Evolutionary conservation across 2,797 vertebrate species (phyloP), one percentile per base, ranked within the genome.

Genomic region (Salmo trutta): DNA sequence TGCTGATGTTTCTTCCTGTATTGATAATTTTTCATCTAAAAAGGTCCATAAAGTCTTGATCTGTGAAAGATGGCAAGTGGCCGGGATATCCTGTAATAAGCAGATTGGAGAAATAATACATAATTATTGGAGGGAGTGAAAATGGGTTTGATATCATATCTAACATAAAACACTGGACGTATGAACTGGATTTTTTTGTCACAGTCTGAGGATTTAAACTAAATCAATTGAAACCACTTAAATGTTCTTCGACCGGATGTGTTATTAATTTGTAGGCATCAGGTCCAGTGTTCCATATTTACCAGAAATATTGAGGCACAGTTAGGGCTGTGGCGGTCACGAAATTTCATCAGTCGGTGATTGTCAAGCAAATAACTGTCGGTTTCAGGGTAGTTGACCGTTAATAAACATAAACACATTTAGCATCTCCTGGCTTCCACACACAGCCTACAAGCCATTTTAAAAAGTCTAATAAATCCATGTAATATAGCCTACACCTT

Each of bases 1-100:
- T 88, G 90, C 93, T 92, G 91, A 93, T 90, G 89, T 88, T 88
- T 92, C 88, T 86, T 90, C 88, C 91, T 85, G 89, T 92, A 91
- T 91, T 90, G 91, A 91, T 91, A 86, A 83, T 88, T 92, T 91
- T 90, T 91, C 88, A 90, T 93, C 87, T 88, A 84, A 91, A 75
- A 92, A 91, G 87, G 86, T 85, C 85, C 77, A 83, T 88, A 88
- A 90, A 88, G 89, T 89, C 87, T 88, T 91, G 89, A 91, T 91
- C 89, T 90, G 91, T 92, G 89, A 91, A 91, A 88, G 87, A 91
- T 90, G 90, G 92, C 90, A 90, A 91, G 91, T 90, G 76, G 70
- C 36, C 2, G 66, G 41, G 16, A 62, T 66, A 72, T 27, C 21
- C 27, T 85, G 87, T 79, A 87, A 86, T 77, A 82, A 74, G 84